Base-by-base conservation (phyloP, 2,797 vertebrate species). In the Luscinia megarhynchos region DNA sequence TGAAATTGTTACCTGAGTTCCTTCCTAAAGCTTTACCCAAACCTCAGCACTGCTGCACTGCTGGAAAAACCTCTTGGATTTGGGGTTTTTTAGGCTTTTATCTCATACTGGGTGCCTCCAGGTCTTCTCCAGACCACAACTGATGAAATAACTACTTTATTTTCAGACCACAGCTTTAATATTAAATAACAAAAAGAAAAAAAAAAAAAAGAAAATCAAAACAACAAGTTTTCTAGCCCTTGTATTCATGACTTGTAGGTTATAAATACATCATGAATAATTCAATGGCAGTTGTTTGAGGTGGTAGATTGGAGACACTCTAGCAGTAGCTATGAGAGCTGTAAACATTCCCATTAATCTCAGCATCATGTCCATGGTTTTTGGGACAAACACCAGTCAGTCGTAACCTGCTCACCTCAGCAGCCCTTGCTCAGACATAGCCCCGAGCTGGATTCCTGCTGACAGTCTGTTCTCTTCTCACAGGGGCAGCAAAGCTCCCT, bases 351-450 rank as follows among this genome's bases (percentile, higher is more conserved):
- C 53, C 16, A 22, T 91, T 82, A 62, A 62, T 79, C 63, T 73
- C 81, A 48, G n/a, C 10, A 38, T 51, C 54, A 34, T 15, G 24
- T 58, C 55, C 26, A 1, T 29, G 38, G 0, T 7, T 48, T 70
- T 9, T 0, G 2, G 54, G 41, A 58, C 0, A 5, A 54, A 5
- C 41, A 14, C 43, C 0, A 18, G 54, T 34, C 51, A 43, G 19
- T 64, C 0, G 0, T 59, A 61, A 72, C 66, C 73, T 43, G 62
- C 57, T 94, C 57, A 53, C 68, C 72, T 67, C 2, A 89, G 55
- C 40, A 70, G 26, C 36, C 36, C 32, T 84, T 13, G 0, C 23
- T 34, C 53, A 55, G 74, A 40, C 11, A 1, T 5, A 15, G 6
- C 57, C 58, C 48, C 0, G 0, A 40, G 21, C 53, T 88, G 74